Evolutionary conservation across 2,888 invertebrate species (phyloP), one percentile per base, ranked within the genome.

Genomic region (Acleris sparsana): DNA sequence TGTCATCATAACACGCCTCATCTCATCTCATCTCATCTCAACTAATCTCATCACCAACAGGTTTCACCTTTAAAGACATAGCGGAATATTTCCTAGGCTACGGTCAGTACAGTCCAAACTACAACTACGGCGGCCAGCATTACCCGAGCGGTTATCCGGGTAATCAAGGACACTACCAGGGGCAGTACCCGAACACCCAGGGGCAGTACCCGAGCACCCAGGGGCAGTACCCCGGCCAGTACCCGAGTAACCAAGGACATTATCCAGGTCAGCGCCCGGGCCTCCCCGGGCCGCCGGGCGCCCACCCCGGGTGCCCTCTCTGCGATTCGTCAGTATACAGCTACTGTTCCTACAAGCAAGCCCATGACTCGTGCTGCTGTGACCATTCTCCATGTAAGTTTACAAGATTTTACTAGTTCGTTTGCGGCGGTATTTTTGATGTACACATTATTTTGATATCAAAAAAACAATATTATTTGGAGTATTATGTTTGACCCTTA

Each of bases 361-460:
- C 95, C 5, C 96, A 96, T 75, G 96, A 96, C 78, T 94, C 96
- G 0, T 96, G 96, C 79, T 96, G 96, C 79, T 96, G 96, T 74
- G 93, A 94, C 71, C 88, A 93, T 76, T 76, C 81, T 60, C 78
- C 80, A 22, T 91, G 93, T 93, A 73, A 92, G 91, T 90, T 13
- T 39, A 39, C 39, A 39, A 39, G 39, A 11, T 39, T 9, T 33
- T n/a, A n/a, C n/a, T n/a, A n/a, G n/a, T n/a, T n/a, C n/a, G n/a
- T n/a, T n/a, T n/a, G n/a, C n/a, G n/a, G n/a, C n/a, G n/a, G n/a
- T n/a, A n/a, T n/a, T n/a, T n/a, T n/a, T n/a, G n/a, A n/a, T n/a
- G n/a, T n/a, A n/a, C n/a, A n/a, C n/a, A n/a, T n/a, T n/a, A n/a
- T n/a, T n/a, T n/a, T n/a, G n/a, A n/a, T n/a, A n/a, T n/a, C n/a